Conservation (phyloP, 2,113 vertebrate genomes). For the Sylvia atricapilla region DNA sequence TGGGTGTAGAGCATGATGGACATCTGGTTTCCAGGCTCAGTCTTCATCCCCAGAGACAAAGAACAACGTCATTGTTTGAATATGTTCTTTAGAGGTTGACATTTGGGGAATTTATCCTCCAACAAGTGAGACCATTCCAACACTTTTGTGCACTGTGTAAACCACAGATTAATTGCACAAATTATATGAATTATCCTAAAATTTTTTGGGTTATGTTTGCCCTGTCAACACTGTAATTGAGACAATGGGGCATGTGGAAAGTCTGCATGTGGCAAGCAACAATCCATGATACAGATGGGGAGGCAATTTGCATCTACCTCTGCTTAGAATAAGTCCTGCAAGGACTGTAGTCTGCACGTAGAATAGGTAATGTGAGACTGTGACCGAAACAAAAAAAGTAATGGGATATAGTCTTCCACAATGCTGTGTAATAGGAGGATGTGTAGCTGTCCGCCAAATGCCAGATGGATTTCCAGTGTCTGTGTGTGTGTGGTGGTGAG, state of each 20-base stretch:
- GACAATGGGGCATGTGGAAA: background rate
- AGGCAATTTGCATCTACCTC: background rate
- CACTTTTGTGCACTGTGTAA: background rate
- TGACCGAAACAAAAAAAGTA: background rate
- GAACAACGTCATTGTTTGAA: constrained; percentile 15
- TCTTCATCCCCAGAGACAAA: background rate
- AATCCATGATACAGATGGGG: background rate
- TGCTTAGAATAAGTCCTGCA: background rate
- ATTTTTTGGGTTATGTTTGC: constrained; percentile 33
- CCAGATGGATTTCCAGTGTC: background rate
- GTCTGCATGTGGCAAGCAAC: background rate
- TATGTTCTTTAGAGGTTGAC: constrained; percentile 19
- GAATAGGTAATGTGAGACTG: background rate
- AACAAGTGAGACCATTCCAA: constrained; percentile 21
- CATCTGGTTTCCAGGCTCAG: constrained; percentile 45
- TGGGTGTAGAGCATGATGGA: background rate
- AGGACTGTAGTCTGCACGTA: background rate
- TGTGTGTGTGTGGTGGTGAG: background rate
- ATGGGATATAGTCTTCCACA: background rate
- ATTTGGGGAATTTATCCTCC: constrained; percentile 13
- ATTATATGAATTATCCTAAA: constrained; percentile 38
- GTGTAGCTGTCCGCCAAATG: background rate
- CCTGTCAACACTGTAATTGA: constrained; percentile 29
- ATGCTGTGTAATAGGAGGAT: background rate
- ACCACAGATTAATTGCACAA: constrained; percentile 31